These are phyloP conservation scores for Capra hircus DNA, from an alignment of 2,113 vertebrate species.

Conservation along the genomic window DNA sequence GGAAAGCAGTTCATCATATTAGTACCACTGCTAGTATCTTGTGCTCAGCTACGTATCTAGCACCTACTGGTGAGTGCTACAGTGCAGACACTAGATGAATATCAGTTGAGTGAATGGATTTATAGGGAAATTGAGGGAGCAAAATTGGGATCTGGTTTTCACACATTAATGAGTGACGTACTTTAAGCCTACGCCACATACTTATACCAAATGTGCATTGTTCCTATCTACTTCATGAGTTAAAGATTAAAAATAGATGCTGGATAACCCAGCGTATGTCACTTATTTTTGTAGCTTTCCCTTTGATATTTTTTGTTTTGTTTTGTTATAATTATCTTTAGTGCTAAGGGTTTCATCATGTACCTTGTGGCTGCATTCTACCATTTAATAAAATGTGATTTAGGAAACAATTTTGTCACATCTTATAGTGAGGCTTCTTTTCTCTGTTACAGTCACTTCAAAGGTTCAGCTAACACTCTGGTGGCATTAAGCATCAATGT, in stretches of 20 bases:
- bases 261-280: not conserved
- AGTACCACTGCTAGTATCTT: not conserved
- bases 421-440: not conserved
- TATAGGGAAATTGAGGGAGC: not conserved
- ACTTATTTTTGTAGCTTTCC: not conserved
- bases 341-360: not conserved
- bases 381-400: not conserved
- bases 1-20: not conserved
- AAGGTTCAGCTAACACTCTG: slow-evolving; percentile 24
- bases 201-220: not conserved
- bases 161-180: not conserved
- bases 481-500: slow-evolving; percentile 2
- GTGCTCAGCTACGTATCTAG: not conserved
- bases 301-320: slow-evolving; percentile 20
- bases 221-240: not conserved
- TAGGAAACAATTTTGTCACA: slow-evolving; percentile 24
- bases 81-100: not conserved
- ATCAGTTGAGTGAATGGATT: not conserved
- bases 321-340: slow-evolving; percentile 19
- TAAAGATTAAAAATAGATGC: not conserved
- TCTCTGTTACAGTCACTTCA: not conserved
- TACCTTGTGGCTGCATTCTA: not conserved
- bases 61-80: not conserved
- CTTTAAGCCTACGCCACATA: not conserved
- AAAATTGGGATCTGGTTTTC: not conserved